Conservation (phyloP, 2,888 invertebrate genomes). For the Chrysodeixis includens region DNA sequence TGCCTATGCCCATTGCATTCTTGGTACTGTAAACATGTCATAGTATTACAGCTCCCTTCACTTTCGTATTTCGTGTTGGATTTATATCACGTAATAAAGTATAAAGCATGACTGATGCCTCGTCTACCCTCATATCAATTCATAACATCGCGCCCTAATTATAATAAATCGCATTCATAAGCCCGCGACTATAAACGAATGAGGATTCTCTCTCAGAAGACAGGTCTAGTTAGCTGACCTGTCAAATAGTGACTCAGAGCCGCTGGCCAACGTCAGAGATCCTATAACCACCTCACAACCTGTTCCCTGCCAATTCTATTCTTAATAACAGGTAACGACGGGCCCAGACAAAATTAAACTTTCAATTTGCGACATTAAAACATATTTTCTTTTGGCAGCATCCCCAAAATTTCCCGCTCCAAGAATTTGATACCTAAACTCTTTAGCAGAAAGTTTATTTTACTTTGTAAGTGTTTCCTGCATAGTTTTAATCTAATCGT, state of each 20-base stretch:
- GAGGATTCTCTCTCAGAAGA: conserved; percentile 51
- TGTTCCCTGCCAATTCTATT: conserved; percentile 82
- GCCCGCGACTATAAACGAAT: conserved; percentile 19
- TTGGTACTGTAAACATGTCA: not conserved
- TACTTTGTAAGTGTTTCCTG: conserved; percentile 11
- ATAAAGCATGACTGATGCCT: not conserved
- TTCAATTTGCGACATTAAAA: conserved; percentile 40
- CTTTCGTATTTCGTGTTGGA: not conserved
- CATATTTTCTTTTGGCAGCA: conserved; percentile 40
- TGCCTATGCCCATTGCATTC: not conserved
- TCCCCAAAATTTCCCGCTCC: conserved; percentile 6
- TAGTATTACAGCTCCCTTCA: not conserved
- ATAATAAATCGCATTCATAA: conserved; percentile 33
- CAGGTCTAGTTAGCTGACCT: conserved; percentile 70
- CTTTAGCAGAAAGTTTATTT: not conserved
- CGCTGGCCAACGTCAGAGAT: conserved; percentile 70
- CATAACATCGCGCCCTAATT: conserved; percentile 26
- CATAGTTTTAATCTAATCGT: conserved; percentile 48
- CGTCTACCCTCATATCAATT: conserved; percentile 20
- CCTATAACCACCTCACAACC: conserved; percentile 70
- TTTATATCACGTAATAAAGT: not conserved
- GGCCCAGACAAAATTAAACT: conserved; percentile 47
- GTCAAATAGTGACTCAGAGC: conserved; percentile 72
- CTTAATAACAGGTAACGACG: conserved; percentile 66
- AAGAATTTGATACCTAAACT: conserved; percentile 24